Base-by-base conservation (phyloP, 2,888 invertebrate species). In the Caenorhabditis sp. region DNA sequence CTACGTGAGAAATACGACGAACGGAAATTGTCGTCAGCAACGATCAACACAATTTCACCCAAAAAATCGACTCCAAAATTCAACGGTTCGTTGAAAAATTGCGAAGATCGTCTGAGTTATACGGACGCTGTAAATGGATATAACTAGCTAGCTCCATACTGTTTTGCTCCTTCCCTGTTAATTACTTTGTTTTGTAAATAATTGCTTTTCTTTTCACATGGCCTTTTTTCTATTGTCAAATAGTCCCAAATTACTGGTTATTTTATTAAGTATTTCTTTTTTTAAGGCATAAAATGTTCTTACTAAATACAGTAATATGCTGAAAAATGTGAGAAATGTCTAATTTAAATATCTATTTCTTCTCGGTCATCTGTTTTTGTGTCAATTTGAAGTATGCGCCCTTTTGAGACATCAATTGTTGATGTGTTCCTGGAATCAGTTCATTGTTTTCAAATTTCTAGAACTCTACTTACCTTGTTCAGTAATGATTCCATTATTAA, bases 391-490 rank as follows among this genome's bases (percentile, higher is more conserved):
- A 81, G 65, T 83, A 83, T 20, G 73, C 76, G 17, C 83, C 81
- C 59, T 74, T 66, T 20, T 64, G 71, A 1, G 78, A 75, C 67
- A 83, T 72, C 38, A 83, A 59, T 20, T 79, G 73, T 12, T 57
- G 38, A 66, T 85, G 85, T 10, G 78, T 85, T 53, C 85, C 77
- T 85, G 77, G 20, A 82, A 67, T n/a, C n/a, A n/a, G n/a, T n/a
- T n/a, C n/a, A n/a, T 59, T n/a, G 21, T 25, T 25, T n/a, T 52
- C 17, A 5, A n/a, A 5, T 52, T 25, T 17, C 26, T 27, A 5
- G 4, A 12, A 56, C 12, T 21, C 7, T 7, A 20, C 64, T 23
- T 2, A 84, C 84, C 88, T 93, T 93, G 1, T 91, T 91, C 56
- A 93, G 91, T 67, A 88, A 89, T 73, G 27, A 87, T 67, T 60